Evolutionary conservation across 2,113 vertebrate species (phyloP), one percentile per base, ranked within the genome.

Genomic region (Tachysurus fulvidraco): DNA sequence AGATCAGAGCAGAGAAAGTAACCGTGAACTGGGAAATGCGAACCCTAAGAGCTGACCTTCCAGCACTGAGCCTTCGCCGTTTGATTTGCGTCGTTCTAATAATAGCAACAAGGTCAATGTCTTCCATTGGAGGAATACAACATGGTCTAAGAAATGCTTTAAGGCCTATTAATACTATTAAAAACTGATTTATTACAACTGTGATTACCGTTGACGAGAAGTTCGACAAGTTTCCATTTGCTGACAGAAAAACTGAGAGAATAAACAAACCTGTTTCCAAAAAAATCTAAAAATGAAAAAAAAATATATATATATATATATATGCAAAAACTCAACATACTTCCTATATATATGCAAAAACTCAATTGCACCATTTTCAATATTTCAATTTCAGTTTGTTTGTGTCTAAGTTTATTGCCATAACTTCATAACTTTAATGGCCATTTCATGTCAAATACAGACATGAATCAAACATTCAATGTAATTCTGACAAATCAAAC

Each of bases 1-100:
- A 57, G 93, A 91, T 93, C 92, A 85, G 28, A 44, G 36, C 9
- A 78, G 13, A 85, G 87, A 87, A 30, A 60, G 30, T 30, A 19
- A 44, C 60, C 83, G 81, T 5, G 76, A 60, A 23, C 77, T 16
- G 44, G 25, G 12, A 81, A 73, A 0, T 25, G 19, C 1, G 19
- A 57, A 78, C 55, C 41, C 17, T 12, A 82, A 67, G 16, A n/a
- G 77, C 64, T 41, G 60, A 76, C 60, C 60, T 55, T 79, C 9
- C 1, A 82, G 74, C 25, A 16, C 74, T 4, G 46, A 54, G 46
- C 25, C 25, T 74, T 59, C n/a, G n/a, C n/a, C n/a, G n/a, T n/a
- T n/a, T 2, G 52, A 8, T n/a, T 82, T 83, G 50, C 62, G 60
- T 71, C 55, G 14, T 44, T 60, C 6, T 30, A 85, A n/a, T 60